Evolutionary conservation across 2,113 vertebrate genomes (phyloP).

Genomic region (Axis porcinus): DNA sequence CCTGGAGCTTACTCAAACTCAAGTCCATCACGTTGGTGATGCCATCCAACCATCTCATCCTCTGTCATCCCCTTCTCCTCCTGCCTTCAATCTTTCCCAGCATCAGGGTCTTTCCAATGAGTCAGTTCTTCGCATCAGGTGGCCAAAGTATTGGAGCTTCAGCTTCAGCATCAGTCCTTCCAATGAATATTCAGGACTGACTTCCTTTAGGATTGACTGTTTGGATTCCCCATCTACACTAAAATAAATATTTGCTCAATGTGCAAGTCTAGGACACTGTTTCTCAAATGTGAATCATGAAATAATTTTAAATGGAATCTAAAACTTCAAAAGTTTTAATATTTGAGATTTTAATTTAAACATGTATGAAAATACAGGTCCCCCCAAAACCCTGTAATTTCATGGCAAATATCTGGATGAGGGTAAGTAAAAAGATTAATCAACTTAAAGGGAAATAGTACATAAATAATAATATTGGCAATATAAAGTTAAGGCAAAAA

Average conservation of each 20-base stretch:
- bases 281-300: neutral
- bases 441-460: conserved; percentile 3
- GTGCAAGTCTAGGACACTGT: neutral
- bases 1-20: neutral
- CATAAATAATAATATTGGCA: neutral
- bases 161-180: neutral
- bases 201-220: neutral
- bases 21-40: neutral
- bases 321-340: conserved; percentile 23
- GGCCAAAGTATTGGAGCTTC: neutral
- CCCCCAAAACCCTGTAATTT: neutral
- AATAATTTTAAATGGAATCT: neutral
- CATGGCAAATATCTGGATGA: neutral
- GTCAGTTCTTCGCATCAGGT: neutral
- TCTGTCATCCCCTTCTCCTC: neutral
- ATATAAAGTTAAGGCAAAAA: neutral
- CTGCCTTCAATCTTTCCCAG: neutral
- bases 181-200: neutral
- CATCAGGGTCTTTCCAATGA: neutral
- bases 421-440: neutral
- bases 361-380: neutral
- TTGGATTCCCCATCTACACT: neutral
- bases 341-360: conserved; percentile 36
- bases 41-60: neutral
- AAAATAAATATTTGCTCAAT: neutral